Evolutionary conservation across 2,797 vertebrate genomes (phyloP).

Genomic region (Pseudocheirus occidentalis): DNA sequence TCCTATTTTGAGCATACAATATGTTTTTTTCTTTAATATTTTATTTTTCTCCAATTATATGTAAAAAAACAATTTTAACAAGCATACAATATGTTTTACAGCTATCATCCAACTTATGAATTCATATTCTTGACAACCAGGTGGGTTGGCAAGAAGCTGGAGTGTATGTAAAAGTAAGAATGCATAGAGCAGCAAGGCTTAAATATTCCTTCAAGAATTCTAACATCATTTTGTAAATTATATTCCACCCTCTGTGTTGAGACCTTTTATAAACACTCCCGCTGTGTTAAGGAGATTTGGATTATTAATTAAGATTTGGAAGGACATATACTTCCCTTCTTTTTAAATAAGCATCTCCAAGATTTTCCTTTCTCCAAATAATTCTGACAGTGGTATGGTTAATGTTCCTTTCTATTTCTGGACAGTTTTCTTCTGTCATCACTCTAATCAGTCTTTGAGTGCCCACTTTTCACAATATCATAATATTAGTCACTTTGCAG

Average conservation of each 20-base stretch:
- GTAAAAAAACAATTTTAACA: neutral
- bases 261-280: neutral
- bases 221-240: neutral
- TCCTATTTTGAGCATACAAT: neutral
- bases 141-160: neutral
- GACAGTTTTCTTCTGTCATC: neutral
- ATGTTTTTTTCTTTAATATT: neutral
- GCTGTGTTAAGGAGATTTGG: neutral
- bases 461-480: neutral
- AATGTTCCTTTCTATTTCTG: neutral
- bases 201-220: neutral
- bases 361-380: neutral
- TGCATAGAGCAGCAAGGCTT: neutral
- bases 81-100: neutral
- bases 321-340: neutral
- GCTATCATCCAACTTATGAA: neutral
- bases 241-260: neutral
- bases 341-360: neutral
- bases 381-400: neutral
- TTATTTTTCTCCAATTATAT: neutral
- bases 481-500: constrained; percentile 8
- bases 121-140: neutral
- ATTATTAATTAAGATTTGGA: constrained; percentile 3
- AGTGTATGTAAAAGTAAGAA: neutral
- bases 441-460: neutral